Conservation (phyloP, 2,113 vertebrate species). For the Salminus brasiliensis region DNA sequence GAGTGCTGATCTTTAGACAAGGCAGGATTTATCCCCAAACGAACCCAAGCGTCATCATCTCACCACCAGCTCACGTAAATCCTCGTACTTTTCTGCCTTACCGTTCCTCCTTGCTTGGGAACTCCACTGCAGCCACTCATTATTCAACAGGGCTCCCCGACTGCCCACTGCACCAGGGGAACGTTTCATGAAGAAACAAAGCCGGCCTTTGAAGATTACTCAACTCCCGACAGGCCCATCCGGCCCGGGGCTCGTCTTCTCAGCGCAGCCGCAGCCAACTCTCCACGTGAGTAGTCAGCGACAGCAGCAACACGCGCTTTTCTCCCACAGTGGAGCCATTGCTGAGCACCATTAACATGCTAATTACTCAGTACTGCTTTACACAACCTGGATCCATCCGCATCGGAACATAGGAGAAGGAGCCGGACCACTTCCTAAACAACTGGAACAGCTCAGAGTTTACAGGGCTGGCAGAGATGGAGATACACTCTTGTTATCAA, state of each 20-base stretch:
- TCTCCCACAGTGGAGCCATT: neutral
- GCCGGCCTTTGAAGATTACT: conserved; percentile 16
- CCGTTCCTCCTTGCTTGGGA: neutral
- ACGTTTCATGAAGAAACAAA: conserved; percentile 22
- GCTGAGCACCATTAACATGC: conserved; percentile 44
- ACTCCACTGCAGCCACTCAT: conserved; percentile 28
- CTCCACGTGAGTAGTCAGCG: neutral
- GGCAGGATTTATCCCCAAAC: neutral
- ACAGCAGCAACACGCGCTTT: neutral
- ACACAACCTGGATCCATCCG: conserved; percentile 19
- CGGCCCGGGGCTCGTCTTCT: neutral
- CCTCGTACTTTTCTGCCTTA: neutral
- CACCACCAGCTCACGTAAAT: neutral
- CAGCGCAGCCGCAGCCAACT: neutral
- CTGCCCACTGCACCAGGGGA: conserved; percentile 7
- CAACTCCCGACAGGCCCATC: neutral
- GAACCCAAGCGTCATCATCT: neutral
- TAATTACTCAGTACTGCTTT: conserved; percentile 41
- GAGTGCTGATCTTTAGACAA: too few relatives aligned
- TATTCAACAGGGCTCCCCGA: conserved; percentile 35
- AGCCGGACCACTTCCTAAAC: neutral
- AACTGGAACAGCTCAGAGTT: too few relatives aligned
- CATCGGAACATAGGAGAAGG: neutral
- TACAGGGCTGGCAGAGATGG: too few relatives aligned
- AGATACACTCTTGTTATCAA: too few relatives aligned